Percentiles rank a stretch among this genome's conserved stretches.
Conservation (phyloP, 1,140 invertebrate genomes). For the Rhopalosiphum maidis region DNA sequence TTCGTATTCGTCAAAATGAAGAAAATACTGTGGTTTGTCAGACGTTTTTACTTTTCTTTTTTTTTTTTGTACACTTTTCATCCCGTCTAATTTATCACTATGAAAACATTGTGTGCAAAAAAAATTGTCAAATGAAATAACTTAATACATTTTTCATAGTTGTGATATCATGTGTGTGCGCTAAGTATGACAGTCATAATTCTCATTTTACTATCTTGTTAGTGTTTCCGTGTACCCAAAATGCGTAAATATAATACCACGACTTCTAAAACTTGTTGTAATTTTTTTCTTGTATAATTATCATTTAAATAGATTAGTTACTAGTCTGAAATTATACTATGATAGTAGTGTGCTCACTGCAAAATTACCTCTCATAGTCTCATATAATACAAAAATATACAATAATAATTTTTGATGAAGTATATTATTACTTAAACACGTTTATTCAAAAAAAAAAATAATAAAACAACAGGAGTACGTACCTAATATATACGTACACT, state of each 20-base stretch:
- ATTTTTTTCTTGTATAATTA: neutral
- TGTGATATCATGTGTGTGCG: neutral
- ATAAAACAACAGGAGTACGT: too few relatives aligned
- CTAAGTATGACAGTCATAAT: neutral
- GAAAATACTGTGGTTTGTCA: neutral
- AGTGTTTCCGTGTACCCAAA: neutral
- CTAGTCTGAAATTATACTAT: neutral
- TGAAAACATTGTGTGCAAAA: neutral
- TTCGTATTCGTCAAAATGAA: neutral
- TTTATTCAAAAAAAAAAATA: neutral
- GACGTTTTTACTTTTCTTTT: neutral
- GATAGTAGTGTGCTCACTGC: neutral
- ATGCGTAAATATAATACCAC: neutral
- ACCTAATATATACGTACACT: too few relatives aligned
- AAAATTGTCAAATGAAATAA: slow-evolving; percentile 14
- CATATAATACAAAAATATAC: neutral
- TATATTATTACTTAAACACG: neutral
- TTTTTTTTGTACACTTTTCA: neutral
- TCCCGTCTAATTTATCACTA: neutral
- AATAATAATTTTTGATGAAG: neutral
- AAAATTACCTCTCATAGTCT: neutral
- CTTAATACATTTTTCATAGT: neutral
- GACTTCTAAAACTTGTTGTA: neutral
- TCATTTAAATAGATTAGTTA: neutral
- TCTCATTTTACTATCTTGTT: neutral